Conservation (phyloP, 2,888 invertebrate genomes). For the Gisinianus flammeolus region DNA sequence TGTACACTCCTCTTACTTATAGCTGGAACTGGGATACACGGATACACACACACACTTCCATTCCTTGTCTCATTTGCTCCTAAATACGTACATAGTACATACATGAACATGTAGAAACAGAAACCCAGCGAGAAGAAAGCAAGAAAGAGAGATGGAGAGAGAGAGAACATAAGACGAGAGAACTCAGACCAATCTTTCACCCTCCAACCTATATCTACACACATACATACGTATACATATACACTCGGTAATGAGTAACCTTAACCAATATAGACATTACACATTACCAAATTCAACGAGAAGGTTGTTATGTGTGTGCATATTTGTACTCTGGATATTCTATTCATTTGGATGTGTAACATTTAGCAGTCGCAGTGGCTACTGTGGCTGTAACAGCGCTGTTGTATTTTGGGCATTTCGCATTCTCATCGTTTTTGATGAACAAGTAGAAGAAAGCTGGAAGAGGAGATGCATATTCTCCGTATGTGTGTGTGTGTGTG, state of each 20-base stretch:
- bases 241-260: conserved; percentile 2
- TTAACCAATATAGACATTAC: conserved; percentile 23
- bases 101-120: background rate
- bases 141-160: background rate
- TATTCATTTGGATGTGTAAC: background rate
- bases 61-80: background rate
- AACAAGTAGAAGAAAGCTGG: background rate
- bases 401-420: background rate
- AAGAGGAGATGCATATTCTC: background rate
- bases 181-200: background rate
- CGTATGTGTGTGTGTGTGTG: too few species aligned
- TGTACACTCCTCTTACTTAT: conserved; percentile 24
- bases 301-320: background rate
- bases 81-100: background rate
- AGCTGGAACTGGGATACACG: conserved; percentile 17
- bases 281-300: background rate
- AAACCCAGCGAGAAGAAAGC: background rate
- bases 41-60: background rate
- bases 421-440: too few species aligned
- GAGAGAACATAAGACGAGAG: background rate
- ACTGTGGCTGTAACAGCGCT: background rate
- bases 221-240: background rate
- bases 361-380: background rate
- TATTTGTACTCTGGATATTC: background rate
- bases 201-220: background rate